Base-by-base conservation (phyloP, 2,113 vertebrate genomes). In the Corythornis vintsioides region DNA sequence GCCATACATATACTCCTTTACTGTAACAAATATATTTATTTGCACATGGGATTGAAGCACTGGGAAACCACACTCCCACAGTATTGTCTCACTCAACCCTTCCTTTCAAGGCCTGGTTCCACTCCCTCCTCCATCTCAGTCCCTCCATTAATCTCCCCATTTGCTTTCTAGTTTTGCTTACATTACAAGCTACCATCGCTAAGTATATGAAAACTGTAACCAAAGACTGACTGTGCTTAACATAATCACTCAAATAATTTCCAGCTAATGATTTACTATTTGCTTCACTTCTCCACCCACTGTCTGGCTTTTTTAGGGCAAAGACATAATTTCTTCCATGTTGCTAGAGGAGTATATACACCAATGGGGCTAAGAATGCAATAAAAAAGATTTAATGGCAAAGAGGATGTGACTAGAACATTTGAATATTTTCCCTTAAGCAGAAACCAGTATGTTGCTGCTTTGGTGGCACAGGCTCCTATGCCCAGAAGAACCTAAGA, bases 341-440 rank as follows among this genome's bases (percentile, higher is more conserved):
- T 77, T 88, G 72, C 56, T 88, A 69, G 43, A 88, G 72, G 64
- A 85, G 55, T 88, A 73, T 25, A 66, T 48, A 60, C 43, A 88
- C 47, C 43, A 86, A 29, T 45, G 13, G 35, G 48, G 40, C 69
- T 64, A 88, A 78, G 76, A 91, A 92, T 17, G 57, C 61, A 90
- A 90, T 90, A 60, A 74, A 93, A 78, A 92, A 86, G 67, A 95
- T 81, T 88, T 83, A 94, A 69, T 33, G 77, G 43, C 48, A 77
- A 83, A 83, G 22, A 13, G 55, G 63, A 73, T 86, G 48, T 50
- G 69, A 94, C 74, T 29, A 91, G 79, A 90, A 76, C 65, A 81
- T 77, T 66, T 1, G 9, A 86, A n/a, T 60, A 40, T 81, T 88
- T 94, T 79, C 78, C 79, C 84, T 87, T 88, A 31, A 88, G 72